phyloP scores from a whole-genome alignment of 2,888 invertebrate species.

The Lasioglossum lativentre region DNA sequence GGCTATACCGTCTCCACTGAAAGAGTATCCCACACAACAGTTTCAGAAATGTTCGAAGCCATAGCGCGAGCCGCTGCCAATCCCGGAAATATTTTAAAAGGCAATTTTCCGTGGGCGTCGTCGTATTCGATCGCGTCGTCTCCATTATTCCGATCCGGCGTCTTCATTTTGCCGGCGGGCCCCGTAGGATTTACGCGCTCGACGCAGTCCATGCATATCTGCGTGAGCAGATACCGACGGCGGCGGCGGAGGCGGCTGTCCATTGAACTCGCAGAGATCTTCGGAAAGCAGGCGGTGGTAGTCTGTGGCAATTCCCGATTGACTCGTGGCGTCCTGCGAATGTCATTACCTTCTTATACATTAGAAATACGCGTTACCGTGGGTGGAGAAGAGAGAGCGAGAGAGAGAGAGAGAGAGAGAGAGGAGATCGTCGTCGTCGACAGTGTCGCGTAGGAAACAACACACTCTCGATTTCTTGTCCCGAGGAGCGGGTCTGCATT shows the following conservation, averaged over 20 bases:
- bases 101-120: background rate
- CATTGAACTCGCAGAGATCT: background rate
- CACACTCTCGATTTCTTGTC: slow-evolving; percentile 34
- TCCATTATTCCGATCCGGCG: slow-evolving; percentile 6
- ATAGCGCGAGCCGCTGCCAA: background rate
- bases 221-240: slow-evolving; percentile 1
- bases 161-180: background rate
- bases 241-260: background rate
- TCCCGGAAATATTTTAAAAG: background rate
- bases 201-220: slow-evolving; percentile 18
- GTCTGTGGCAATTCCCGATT: slow-evolving; percentile 44
- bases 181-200: slow-evolving; percentile 16
- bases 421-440: background rate
- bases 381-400: background rate
- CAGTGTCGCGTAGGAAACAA: slow-evolving; percentile 53
- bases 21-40: background rate
- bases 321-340: slow-evolving; percentile 31
- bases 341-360: slow-evolving; percentile 45
- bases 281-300: background rate
- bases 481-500: slow-evolving; percentile 66
- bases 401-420: background rate
- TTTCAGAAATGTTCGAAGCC: background rate
- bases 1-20: background rate
- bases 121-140: background rate
- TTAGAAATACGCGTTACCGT: slow-evolving; percentile 32